Base-by-base conservation (phyloP, 2,113 vertebrate genomes). In the Calypte anna region DNA sequence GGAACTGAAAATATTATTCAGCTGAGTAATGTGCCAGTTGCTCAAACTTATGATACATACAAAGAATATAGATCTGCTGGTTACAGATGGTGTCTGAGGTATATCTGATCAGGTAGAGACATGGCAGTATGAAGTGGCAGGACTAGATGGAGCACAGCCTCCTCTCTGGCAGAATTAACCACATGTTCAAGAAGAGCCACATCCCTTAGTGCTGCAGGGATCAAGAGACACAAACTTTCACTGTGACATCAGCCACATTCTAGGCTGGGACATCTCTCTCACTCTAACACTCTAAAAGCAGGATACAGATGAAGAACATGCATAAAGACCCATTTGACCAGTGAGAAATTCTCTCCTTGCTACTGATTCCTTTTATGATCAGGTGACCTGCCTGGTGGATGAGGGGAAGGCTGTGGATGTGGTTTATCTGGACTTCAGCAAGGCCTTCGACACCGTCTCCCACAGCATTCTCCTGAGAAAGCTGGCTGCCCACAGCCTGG, bases 231-330 rank as follows among this genome's bases (percentile, higher is more conserved):
- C 3, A 14, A 17, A 10, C 8, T 15, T 28, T 18, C 59, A 14
- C 18, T 2, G 14, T 12, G 5, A 36, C 22, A 23, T 1, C n/a
- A 48, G 17, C 6, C 0, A 3, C 2, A 0, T 6, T 38, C 54
- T 4, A 12, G 55, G 28, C 61, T 69, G 43, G 46, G 46, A 50
- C 70, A 14, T 8, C 44, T 31, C n/a, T 21, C 21, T 63, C 19
- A 1, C 20, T 19, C 33, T 10, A n/a, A 30, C 19, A 1, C 20
- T 19, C 33, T 10, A n/a, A 30, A 55, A 21, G 63, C 48, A n/a
- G 68, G 40, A 57, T 2, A 1, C 0, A 14, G 23, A n/a, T n/a
- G 46, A 50, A 66, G 40, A 48, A 43, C 9, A 14, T 6, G 10
- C 27, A 53, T 6, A 22, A 46, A 67, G 48, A 22, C 63, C 48